Percentiles rank a stretch among this genome's conserved stretches.
Conservation (phyloP, 2,888 invertebrate genomes). For the Lasioglossum malachurum region DNA sequence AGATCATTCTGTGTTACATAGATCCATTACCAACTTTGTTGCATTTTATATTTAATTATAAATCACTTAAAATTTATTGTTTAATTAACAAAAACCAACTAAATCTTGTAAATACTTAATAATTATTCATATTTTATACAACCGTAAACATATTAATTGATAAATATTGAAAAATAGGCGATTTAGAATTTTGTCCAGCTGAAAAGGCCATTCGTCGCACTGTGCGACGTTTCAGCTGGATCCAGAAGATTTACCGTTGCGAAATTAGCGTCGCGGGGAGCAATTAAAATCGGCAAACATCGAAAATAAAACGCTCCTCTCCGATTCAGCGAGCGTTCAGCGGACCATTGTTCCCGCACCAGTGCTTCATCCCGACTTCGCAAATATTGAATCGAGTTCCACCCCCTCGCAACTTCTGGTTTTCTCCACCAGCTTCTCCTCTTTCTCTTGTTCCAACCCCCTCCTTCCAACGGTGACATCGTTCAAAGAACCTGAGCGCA, state of each 20-base stretch:
- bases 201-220: too few relatives aligned
- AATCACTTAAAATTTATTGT: too few relatives aligned
- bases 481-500: neutral
- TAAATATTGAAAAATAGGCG: too few relatives aligned
- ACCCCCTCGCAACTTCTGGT: neutral
- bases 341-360: conserved; percentile 25
- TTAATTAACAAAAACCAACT: too few relatives aligned
- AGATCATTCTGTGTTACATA: too few relatives aligned
- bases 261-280: neutral
- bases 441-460: neutral
- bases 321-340: conserved; percentile 17
- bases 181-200: too few relatives aligned
- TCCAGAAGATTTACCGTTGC: neutral
- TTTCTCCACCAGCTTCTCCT: neutral
- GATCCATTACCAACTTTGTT: too few relatives aligned
- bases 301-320: conserved; percentile 32
- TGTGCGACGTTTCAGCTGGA: neutral
- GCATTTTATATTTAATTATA: too few relatives aligned
- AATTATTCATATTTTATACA: too few relatives aligned
- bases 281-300: conserved; percentile 29
- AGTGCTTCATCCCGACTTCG: conserved; percentile 34
- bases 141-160: too few relatives aligned
- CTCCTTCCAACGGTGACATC: neutral
- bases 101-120: too few relatives aligned
- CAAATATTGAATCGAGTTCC: conserved; percentile 45